Conservation (phyloP, 2,888 invertebrate species). For the Andricus curvator region DNA sequence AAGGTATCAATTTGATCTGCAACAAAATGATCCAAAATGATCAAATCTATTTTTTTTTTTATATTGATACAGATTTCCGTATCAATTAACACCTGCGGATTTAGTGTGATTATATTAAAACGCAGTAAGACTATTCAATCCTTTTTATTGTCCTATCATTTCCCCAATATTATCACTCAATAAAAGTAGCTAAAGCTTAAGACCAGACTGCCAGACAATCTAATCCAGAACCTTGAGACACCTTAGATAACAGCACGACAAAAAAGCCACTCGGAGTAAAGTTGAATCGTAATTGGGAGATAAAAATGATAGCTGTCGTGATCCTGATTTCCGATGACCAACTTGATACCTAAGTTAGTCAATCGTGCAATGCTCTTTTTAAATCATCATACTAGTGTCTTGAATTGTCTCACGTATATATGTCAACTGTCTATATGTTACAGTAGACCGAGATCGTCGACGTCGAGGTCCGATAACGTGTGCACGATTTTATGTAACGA, state of each 20-base stretch:
- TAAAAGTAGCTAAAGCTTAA: background rate
- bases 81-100: no score
- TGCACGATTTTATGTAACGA: conserved; percentile 56
- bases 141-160: background rate
- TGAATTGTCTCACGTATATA: background rate
- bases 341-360: background rate
- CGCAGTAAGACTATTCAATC: no score
- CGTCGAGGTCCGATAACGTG: conserved; percentile 35
- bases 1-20: no score
- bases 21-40: no score
- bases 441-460: background rate
- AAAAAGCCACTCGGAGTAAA: no score
- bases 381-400: background rate
- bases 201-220: background rate
- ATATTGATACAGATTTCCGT: no score
- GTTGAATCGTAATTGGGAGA: no score
- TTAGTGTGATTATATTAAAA: background rate
- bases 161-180: background rate
- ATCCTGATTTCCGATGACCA: background rate
- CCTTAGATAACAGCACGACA: background rate
- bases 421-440: no score
- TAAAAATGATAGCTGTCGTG: background rate
- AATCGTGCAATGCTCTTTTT: background rate
- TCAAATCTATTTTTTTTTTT: no score
- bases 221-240: conserved; percentile 7